phyloP scores from a whole-genome alignment of 2,113 vertebrate genomes.

The Capreolus pygargus region DNA sequence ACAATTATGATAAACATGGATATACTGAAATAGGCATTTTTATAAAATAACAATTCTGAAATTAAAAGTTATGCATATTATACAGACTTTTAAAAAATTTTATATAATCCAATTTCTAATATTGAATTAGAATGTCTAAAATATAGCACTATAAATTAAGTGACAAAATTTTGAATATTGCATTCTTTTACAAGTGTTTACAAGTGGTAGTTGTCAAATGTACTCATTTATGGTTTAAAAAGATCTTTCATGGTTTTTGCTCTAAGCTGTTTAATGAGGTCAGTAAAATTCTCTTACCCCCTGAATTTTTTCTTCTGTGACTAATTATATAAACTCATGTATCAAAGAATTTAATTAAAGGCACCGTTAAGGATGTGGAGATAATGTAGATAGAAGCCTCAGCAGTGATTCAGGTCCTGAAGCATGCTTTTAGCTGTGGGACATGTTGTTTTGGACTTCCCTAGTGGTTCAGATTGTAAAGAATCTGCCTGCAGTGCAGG shows the following conservation, averaged over 20 bases:
- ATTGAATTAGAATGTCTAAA: conserved; percentile 48
- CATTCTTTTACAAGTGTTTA: conserved; percentile 24
- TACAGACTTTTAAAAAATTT: conserved; percentile 25
- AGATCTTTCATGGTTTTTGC: not conserved
- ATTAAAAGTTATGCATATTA: not conserved
- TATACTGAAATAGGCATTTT: not conserved
- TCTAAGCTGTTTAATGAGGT: not conserved
- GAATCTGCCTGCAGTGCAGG: not conserved
- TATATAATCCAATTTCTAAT: conserved; percentile 15
- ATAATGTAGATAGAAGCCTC: not conserved
- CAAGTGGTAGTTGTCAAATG: not conserved
- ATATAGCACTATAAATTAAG: not conserved
- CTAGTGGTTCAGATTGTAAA: not conserved
- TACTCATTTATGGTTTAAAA: not conserved
- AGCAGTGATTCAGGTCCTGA: not conserved
- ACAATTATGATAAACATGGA: not conserved
- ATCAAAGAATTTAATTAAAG: conserved; percentile 5
- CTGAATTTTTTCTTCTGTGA: not conserved
- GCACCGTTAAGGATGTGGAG: not conserved
- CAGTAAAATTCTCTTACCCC: not conserved
- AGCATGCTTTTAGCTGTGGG: not conserved
- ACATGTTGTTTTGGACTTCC: not conserved
- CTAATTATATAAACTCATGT: not conserved
- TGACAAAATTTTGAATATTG: not conserved
- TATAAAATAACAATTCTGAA: not conserved